phyloP scores from a whole-genome alignment of 23 tunicate species.

The Corella eumyota region DNA sequence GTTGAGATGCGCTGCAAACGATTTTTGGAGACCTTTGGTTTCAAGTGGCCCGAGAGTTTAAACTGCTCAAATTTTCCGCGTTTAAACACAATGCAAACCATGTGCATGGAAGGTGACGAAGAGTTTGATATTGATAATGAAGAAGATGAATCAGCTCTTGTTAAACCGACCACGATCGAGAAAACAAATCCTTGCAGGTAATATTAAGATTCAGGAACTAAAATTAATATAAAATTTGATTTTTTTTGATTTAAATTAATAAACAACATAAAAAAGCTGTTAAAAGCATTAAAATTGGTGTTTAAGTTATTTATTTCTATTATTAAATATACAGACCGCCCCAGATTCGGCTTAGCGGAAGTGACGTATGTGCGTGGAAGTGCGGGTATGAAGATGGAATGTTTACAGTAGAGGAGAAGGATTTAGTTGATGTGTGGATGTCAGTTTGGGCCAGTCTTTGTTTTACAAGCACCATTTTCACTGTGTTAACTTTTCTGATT shows the following conservation, averaged over 20 bases:
- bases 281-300: neutral
- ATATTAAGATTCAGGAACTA: neutral
- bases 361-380: conserved; percentile 55
- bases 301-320: neutral
- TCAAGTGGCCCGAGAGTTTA: conserved; percentile 49
- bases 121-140: neutral
- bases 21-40: conserved; percentile 40
- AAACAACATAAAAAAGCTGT: neutral
- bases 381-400: conserved; percentile 73
- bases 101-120: conserved; percentile 61
- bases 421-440: conserved; percentile 78
- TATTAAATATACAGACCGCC: conserved; percentile 13
- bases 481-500: conserved; percentile 72
- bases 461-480: conserved; percentile 66
- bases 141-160: neutral
- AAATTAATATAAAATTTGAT: neutral
- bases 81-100: conserved; percentile 20
- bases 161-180: neutral
- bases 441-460: conserved; percentile 70
- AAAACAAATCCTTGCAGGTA: conserved; percentile 2
- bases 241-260: neutral
- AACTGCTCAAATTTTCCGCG: conserved; percentile 73
- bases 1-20: conserved; percentile 38
- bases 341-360: neutral
- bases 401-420: conserved; percentile 50